Conservation (phyloP, 2,888 invertebrate species). For the Drosophila prostipennis region DNA sequence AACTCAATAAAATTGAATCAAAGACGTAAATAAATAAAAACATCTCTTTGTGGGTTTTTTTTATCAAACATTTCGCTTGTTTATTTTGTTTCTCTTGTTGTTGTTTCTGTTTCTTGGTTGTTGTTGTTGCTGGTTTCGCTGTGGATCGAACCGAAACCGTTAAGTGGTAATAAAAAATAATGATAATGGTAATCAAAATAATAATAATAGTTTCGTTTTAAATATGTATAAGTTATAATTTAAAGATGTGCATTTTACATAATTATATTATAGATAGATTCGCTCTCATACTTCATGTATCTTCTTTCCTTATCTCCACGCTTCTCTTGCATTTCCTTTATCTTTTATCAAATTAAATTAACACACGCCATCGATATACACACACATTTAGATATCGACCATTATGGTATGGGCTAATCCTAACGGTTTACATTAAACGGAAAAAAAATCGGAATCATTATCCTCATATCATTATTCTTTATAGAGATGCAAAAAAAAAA, state of each 20-base stretch:
- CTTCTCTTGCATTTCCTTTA: neutral
- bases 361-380: slow-evolving; percentile 31
- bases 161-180: slow-evolving; percentile 47
- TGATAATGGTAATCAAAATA: slow-evolving; percentile 39
- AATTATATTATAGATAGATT: slow-evolving; percentile 55
- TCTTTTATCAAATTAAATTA: slow-evolving; percentile 20
- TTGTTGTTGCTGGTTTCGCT: slow-evolving; percentile 38
- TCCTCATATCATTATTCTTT: slow-evolving; percentile 17
- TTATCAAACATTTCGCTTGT: slow-evolving; percentile 62
- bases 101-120: slow-evolving; percentile 40
- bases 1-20: slow-evolving; percentile 13
- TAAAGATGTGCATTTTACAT: slow-evolving; percentile 68
- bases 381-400: slow-evolving; percentile 19
- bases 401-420: slow-evolving; percentile 18
- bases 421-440: slow-evolving; percentile 25
- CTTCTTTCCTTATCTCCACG: neutral
- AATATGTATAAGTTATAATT: slow-evolving; percentile 63
- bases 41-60: slow-evolving; percentile 31
- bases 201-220: slow-evolving; percentile 65
- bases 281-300: slow-evolving; percentile 36
- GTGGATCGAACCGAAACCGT: slow-evolving; percentile 43
- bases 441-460: slow-evolving; percentile 30
- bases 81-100: slow-evolving; percentile 56
- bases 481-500: slow-evolving; percentile 35
- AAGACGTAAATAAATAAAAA: slow-evolving; percentile 26